Conservation (phyloP, 2,888 invertebrate genomes). For the Osmoderma eremita region DNA sequence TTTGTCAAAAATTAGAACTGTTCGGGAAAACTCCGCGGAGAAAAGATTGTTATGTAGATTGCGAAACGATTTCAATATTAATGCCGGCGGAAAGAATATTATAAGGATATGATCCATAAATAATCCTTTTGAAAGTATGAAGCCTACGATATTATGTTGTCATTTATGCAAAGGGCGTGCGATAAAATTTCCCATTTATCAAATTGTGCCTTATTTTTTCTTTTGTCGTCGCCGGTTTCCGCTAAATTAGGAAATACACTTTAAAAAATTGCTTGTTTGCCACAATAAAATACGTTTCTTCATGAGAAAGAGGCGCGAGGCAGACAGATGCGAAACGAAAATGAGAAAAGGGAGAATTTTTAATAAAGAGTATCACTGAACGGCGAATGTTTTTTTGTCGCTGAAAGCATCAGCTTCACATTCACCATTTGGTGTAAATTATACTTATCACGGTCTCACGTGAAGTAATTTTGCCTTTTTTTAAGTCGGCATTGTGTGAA, state of each 20-base stretch:
- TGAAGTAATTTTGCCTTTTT: no score
- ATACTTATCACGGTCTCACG: no score
- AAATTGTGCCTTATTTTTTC: conserved; percentile 43
- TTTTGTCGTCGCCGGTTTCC: conserved; percentile 42
- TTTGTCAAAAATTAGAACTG: not conserved
- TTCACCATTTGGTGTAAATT: no score
- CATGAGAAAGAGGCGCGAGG: conserved; percentile 20
- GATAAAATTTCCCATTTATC: conserved; percentile 43
- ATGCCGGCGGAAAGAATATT: conserved; percentile 19
- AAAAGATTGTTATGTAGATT: not conserved
- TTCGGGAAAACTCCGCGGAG: not conserved
- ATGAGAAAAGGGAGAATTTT: conserved; percentile 31
- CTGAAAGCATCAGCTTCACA: no score
- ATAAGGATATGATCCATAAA: conserved; percentile 15
- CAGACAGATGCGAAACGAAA: conserved; percentile 35
- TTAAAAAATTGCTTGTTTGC: conserved; percentile 44
- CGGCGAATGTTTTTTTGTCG: no score
- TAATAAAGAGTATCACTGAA: conserved; percentile 7
- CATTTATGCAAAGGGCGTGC: conserved; percentile 38
- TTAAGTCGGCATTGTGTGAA: no score
- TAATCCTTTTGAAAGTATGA: conserved; percentile 7
- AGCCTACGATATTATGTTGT: conserved; percentile 38
- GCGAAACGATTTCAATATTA: conserved; percentile 2
- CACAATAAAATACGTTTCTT: conserved; percentile 21
- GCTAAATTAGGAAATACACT: conserved; percentile 45